Conservation (phyloP, 2,888 invertebrate genomes). For the Morpho helenor region DNA sequence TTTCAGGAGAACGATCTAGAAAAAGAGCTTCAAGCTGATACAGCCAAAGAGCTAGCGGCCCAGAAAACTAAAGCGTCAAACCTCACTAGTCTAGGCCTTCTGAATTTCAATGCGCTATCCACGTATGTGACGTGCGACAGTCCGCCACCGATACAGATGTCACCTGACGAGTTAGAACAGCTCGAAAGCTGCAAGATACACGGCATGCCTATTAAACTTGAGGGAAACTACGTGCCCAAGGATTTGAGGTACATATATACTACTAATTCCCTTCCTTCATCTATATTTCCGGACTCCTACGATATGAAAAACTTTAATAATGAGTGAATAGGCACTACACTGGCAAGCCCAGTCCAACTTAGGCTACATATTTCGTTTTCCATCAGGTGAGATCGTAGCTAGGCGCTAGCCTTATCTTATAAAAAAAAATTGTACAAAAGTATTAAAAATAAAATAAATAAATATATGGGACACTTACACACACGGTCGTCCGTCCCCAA, state of each 20-base stretch:
- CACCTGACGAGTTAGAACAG: conserved; percentile 86
- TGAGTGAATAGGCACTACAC: no score
- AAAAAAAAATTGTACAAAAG: no score
- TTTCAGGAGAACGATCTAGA: conserved; percentile 66
- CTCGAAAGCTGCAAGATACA: conserved; percentile 84
- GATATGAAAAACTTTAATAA: no score
- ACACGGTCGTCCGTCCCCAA: no score
- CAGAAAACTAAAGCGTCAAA: conserved; percentile 61
- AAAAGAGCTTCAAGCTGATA: conserved; percentile 64
- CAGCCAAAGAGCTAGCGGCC: conserved; percentile 47
- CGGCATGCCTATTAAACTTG: conserved; percentile 84
- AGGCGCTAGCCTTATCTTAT: no score
- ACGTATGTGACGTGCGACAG: conserved; percentile 88
- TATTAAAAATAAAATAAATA: no score
- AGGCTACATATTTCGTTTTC: no score
- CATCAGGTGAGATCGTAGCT: no score
- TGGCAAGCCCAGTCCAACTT: no score
- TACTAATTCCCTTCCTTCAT: no score
- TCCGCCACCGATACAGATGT: conserved; percentile 89
- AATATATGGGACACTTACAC: no score
- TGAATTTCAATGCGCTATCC: conserved; percentile 75
- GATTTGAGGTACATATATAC: conserved; percentile 65
- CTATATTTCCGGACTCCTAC: no score
- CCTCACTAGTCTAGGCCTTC: conserved; percentile 53
- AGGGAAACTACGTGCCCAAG: conserved; percentile 84